Conservation (phyloP, 2,888 invertebrate genomes). For the Acrocera orbiculus region DNA sequence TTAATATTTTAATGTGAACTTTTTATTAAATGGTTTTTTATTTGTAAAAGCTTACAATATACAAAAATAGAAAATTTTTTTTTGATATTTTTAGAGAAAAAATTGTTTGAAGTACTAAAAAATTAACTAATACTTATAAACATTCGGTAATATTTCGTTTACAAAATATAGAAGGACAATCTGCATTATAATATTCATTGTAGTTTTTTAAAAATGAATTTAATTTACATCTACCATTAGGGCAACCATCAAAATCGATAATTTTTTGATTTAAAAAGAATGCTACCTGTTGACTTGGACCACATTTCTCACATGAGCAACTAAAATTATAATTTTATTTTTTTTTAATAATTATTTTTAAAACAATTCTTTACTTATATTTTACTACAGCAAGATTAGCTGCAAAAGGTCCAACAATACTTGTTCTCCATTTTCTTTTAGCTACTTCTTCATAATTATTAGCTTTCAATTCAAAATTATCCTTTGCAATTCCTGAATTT, state of each 20-base stretch:
- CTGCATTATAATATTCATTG: no score
- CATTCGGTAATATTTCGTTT: no score
- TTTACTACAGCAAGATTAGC: slow-evolving; percentile 58
- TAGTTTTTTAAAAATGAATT: no score
- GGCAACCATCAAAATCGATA: slow-evolving; percentile 48
- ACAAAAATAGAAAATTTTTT: no score
- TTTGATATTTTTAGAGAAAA: no score
- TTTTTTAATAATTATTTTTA: not conserved
- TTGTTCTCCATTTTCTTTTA: slow-evolving; percentile 48
- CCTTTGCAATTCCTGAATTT: slow-evolving; percentile 33
- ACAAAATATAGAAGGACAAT: no score
- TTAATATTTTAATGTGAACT: no score
- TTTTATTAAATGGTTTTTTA: no score
- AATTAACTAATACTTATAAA: no score
- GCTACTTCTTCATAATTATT: slow-evolving; percentile 42
- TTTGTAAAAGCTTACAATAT: no score
- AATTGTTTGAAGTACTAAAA: no score
- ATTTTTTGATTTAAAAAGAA: slow-evolving; percentile 57
- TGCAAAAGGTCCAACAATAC: slow-evolving; percentile 50
- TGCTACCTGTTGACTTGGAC: slow-evolving; percentile 35
- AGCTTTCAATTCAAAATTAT: slow-evolving; percentile 40
- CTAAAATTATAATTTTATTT: not conserved
- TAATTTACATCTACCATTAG: slow-evolving; percentile 63
- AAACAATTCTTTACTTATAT: slow-evolving; percentile 46
- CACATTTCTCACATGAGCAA: slow-evolving; percentile 8